A percentile compares a stretch with the other conserved stretches of the same genome.
These are phyloP conservation scores for Thunnus albacares DNA, from an alignment of 2,797 vertebrate genomes.

Conservation along the genomic window DNA sequence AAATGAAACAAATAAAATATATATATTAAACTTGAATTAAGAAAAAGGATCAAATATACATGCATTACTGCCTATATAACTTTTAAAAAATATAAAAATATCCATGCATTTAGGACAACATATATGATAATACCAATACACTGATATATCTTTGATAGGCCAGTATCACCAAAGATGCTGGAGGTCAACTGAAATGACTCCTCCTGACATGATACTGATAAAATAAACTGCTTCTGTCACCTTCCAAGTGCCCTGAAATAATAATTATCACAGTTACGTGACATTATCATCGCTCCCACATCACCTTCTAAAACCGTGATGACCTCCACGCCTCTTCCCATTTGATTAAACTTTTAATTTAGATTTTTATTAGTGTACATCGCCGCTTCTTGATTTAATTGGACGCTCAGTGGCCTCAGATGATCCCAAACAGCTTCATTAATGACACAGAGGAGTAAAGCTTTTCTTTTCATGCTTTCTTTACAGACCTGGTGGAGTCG, in stretches of 20 bases:
- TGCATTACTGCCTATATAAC: too few species aligned
- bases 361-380: slow-evolving; percentile 11
- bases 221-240: neutral
- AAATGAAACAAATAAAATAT: too few species aligned
- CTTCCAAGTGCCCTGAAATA: neutral
- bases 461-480: neutral
- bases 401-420: neutral
- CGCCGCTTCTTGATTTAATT: slow-evolving; percentile 14
- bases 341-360: slow-evolving; percentile 37
- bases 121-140: too few species aligned
- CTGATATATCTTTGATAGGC: too few species aligned
- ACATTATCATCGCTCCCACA: neutral
- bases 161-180: too few species aligned
- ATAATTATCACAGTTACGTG: neutral
- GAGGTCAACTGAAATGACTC: neutral
- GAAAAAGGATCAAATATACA: too few species aligned
- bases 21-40: too few species aligned
- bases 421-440: neutral
- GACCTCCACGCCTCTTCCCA: neutral
- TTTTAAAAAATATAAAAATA: too few species aligned
- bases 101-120: too few species aligned
- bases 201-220: neutral
- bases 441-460: neutral
- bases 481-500: slow-evolving; percentile 95
- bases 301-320: neutral